Evolutionary conservation across 2,113 vertebrate species (phyloP), one percentile per base, ranked within the genome.

Genomic region (Miniopterus natalensis): DNA sequence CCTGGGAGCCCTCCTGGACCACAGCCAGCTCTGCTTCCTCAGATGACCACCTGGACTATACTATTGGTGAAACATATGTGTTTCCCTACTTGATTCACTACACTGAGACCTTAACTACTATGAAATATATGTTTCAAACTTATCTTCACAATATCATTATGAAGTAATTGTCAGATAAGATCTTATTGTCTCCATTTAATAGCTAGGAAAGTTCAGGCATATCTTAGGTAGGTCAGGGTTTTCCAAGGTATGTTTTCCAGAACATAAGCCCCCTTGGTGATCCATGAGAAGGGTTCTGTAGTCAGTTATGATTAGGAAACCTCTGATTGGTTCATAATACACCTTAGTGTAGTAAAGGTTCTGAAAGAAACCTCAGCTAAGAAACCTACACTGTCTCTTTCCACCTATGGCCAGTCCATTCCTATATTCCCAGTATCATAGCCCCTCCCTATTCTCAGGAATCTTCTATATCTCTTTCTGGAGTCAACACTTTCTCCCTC

Each of bases 121-220:
- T 79, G 84, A 80, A 74, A 31, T 29, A 53, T 88, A 36, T 65
- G 88, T 88, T 89, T 84, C 36, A 93, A 79, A 84, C 10, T 63
- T 25, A 73, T 15, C 31, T 85, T 73, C 65, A 84, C 40, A 45
- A 18, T 71, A 73, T 79, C 23, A 20, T 55, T 66, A n/a, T 29
- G 57, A 73, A 45, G 6, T 88, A 47, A 84, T 51, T 73, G 18
- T 84, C 45, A 57, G n/a, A 75, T 70, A 70, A 90, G 36, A 40
- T 63, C 70, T 77, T 31, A 77, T 15, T 31, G 36, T 78, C 23
- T 85, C 31, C 17, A 27, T 88, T 84, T 40, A 65, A 70, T 66
- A 75, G 29, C 23, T 78, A 70, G n/a, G 80, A 71, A 66, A 40
- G 45, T 71, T 47, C 36, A 88, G 40, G 45, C n/a, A 87, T n/a